Base-by-base conservation (phyloP, 2,888 invertebrate species). In the Ferrisia virgata region DNA sequence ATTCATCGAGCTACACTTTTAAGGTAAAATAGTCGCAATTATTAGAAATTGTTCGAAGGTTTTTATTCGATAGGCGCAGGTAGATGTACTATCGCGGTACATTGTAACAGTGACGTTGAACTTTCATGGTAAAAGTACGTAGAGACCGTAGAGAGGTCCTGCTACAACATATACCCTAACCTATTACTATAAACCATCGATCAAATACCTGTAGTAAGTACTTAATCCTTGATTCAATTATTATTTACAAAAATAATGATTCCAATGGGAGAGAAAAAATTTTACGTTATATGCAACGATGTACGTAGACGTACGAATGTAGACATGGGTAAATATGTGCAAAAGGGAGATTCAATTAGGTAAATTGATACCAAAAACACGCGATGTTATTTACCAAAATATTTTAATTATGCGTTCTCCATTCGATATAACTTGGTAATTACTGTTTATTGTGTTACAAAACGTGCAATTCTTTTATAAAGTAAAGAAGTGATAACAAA, bases 371-470 rank as follows among this genome's bases (percentile, higher is more conserved):
- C 18, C 36, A 36, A 76, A n/a, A 76, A 36, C 72, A 76, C 72
- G 72, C 72, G 18, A 76, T 76, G 33, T 9, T 76, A 76, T 76
- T 76, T 76, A 76, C 72, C 31, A 76, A 76, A 36, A 76, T 76
- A 36, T 76, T 76, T 76, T 76, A 76, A 76, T 76, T 76, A 76
- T 36, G 36, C 36, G 36, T 36, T 76, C 36, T 18, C 31, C 36
- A 36, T 76, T 76, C 36, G 72, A 18, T 22, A 18, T 36, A 36
- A 36, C 36, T 11, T 31, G 5, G 64, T 64, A 28, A 64, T 64
- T 25, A 64, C 28, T 64, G 64, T 64, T 64, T 64, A 64, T 28
- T 64, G 64, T 28, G 64, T 64, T 64, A 31, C 64, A 28, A 64
- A 64, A 64, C 28, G 64, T 28, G 64, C 15, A 64, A 64, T 64